A percentile compares a stretch with the other conserved stretches of the same genome.
Evolutionary conservation across 2,113 vertebrate genomes (phyloP).

Genomic region (Sapajus apella): DNA sequence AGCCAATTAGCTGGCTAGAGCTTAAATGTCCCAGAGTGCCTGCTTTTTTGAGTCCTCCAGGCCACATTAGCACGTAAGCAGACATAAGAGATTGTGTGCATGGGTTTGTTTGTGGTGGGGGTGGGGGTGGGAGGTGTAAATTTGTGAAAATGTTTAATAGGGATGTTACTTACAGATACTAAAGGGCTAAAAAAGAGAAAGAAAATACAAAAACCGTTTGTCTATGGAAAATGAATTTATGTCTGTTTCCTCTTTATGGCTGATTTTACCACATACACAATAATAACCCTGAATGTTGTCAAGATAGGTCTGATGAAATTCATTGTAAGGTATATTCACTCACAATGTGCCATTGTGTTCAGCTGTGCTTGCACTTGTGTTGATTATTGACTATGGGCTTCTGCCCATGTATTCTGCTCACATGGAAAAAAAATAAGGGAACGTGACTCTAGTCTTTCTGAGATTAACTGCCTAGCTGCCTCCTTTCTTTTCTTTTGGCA

Average conservation of each 20-base stretch:
- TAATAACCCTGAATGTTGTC: background rate
- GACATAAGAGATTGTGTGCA: background rate
- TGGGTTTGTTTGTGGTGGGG: background rate
- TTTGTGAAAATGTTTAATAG: slow-evolving; percentile 40
- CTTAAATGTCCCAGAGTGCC: background rate
- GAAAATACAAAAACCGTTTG: slow-evolving; percentile 3
- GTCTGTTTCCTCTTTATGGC: slow-evolving; percentile 5
- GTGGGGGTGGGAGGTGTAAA: background rate
- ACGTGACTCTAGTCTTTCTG: background rate
- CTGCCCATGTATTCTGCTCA: slow-evolving; percentile 2
- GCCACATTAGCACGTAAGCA: background rate
- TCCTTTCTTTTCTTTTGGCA: slow-evolving; percentile 9
- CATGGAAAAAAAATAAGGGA: background rate
- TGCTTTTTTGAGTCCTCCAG: background rate
- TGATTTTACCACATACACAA: background rate
- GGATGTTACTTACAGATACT: slow-evolving; percentile 8
- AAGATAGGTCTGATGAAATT: slow-evolving; percentile 28
- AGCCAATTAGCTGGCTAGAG: background rate
- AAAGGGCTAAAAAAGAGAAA: slow-evolving; percentile 12
- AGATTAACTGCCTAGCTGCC: slow-evolving; percentile 19
- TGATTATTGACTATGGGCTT: background rate
- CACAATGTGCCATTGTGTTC: background rate
- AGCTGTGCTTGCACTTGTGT: background rate
- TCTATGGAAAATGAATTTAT: background rate
- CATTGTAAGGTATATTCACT: slow-evolving; percentile 35